Evolutionary conservation across 2,797 vertebrate genomes (phyloP).

Genomic region (Tarsius wallacei): DNA sequence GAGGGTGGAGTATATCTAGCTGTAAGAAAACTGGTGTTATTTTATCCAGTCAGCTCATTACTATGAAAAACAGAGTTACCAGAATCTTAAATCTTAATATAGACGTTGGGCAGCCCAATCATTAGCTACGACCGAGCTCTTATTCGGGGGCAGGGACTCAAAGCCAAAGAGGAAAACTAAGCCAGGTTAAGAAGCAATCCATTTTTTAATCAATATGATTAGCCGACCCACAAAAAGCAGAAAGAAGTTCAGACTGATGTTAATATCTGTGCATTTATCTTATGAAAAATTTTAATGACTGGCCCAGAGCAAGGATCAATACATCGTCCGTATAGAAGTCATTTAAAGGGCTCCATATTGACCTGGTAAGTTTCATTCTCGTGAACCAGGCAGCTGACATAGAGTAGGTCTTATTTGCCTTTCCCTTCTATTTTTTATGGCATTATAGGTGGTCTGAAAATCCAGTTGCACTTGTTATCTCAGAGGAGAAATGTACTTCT

Average conservation of each 20-base stretch:
- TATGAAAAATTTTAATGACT: slow-evolving; percentile 70
- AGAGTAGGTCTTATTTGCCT: slow-evolving; percentile 76
- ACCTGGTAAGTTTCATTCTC: slow-evolving; percentile 71
- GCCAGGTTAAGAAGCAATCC: slow-evolving; percentile 71
- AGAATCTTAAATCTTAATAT: slow-evolving; percentile 84
- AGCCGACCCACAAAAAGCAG: slow-evolving; percentile 62
- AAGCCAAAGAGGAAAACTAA: slow-evolving; percentile 81
- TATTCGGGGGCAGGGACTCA: slow-evolving; percentile 73
- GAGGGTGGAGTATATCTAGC: slow-evolving; percentile 87
- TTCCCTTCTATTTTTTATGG: slow-evolving; percentile 77
- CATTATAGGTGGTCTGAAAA: slow-evolving; percentile 72
- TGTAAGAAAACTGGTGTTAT: slow-evolving; percentile 88
- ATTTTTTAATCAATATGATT: slow-evolving; percentile 80
- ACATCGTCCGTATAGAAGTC: slow-evolving; percentile 74
- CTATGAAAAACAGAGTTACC: slow-evolving; percentile 82
- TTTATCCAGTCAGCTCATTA: slow-evolving; percentile 88
- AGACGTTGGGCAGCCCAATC: slow-evolving; percentile 81
- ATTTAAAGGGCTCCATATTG: slow-evolving; percentile 63
- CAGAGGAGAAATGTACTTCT: slow-evolving; percentile 70
- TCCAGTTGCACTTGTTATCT: slow-evolving; percentile 54
- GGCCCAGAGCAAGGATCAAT: background rate
- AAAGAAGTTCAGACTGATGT: slow-evolving; percentile 73
- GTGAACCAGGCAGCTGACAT: slow-evolving; percentile 47
- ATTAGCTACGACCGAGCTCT: slow-evolving; percentile 63
- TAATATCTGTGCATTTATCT: slow-evolving; percentile 76